Conservation (phyloP, 1,140 invertebrate species). For the Anoplophora glabripennis region DNA sequence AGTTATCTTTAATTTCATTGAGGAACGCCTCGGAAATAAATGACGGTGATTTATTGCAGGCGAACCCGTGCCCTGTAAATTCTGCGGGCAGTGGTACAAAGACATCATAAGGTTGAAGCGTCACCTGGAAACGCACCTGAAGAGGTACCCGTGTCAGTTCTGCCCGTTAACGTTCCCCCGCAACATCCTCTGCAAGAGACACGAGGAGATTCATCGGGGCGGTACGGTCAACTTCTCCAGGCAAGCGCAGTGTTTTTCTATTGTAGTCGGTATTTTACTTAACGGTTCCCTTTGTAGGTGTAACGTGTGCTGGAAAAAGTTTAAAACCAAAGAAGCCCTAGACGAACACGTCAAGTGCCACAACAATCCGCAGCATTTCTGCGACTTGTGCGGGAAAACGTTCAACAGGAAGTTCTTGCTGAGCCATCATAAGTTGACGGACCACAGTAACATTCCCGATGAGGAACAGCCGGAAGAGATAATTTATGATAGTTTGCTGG, state of each 20-base stretch:
- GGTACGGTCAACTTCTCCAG: too few relatives aligned
- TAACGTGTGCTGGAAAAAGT: slow-evolving; percentile 15
- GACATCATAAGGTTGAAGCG: slow-evolving; percentile 13
- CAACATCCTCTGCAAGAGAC: not conserved
- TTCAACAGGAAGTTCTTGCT: too few relatives aligned
- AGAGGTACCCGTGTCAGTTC: slow-evolving; percentile 12
- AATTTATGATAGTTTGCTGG: too few relatives aligned
- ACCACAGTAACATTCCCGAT: too few relatives aligned
- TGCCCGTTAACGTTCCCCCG: slow-evolving; percentile 2
- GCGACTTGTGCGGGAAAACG: too few relatives aligned
- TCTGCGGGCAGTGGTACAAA: slow-evolving; percentile 15
- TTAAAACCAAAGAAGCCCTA: slow-evolving; percentile 9
- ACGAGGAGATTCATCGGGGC: slow-evolving; percentile 11
- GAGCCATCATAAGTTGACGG: too few relatives aligned
- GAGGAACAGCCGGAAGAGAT: too few relatives aligned
- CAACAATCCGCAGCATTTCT: not conserved
- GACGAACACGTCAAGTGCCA: slow-evolving; percentile 9
- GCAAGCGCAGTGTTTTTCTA: too few relatives aligned
- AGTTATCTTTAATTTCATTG: too few relatives aligned
- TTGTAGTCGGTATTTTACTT: too few relatives aligned
- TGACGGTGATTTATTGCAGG: not conserved
- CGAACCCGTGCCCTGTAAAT: slow-evolving; percentile 6
- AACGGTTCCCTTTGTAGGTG: slow-evolving; percentile 4
- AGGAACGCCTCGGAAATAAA: too few relatives aligned
- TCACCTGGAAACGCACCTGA: slow-evolving; percentile 11